phyloP scores from a whole-genome alignment of 2,797 vertebrate species.

The Sebastes cheni region DNA sequence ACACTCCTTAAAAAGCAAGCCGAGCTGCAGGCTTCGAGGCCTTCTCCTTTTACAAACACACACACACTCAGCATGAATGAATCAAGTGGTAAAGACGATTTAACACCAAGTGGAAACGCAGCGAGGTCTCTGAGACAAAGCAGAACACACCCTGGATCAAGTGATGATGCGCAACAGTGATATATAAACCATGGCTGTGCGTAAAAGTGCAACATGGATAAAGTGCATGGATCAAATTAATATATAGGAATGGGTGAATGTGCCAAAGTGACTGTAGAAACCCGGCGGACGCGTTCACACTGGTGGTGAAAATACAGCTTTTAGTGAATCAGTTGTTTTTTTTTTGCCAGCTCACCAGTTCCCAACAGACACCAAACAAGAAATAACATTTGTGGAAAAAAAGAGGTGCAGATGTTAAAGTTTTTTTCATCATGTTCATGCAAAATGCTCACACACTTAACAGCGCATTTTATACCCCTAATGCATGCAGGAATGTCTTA shows the following conservation, averaged over 20 bases:
- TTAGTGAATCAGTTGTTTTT: background rate
- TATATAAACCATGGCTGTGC: constrained; percentile 4
- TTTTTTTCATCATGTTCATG: background rate
- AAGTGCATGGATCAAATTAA: background rate
- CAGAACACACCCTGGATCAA: constrained; percentile 19
- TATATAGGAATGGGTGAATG: background rate
- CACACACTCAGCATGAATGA: background rate
- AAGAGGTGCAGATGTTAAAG: rapidly evolving
- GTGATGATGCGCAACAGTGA: background rate
- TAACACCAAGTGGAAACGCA: background rate
- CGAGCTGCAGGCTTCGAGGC: constrained; percentile 58
- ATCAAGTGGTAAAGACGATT: background rate
- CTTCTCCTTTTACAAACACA: constrained; percentile 10
- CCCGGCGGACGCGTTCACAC: background rate
- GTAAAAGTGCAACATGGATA: constrained; percentile 34
- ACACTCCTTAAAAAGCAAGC: background rate
- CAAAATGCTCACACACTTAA: rapidly evolving
- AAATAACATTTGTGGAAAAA: background rate
- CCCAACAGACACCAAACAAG: background rate
- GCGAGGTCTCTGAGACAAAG: constrained; percentile 27
- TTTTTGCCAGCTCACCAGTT: constrained; percentile 33
- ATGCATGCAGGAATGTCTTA: constrained; percentile 37
- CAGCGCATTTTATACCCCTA: background rate
- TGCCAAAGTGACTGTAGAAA: too few relatives aligned
- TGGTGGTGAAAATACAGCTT: too few relatives aligned